Evolutionary conservation across 1,140 invertebrate genomes (phyloP).

Genomic region (Protaetia brevitarsis): DNA sequence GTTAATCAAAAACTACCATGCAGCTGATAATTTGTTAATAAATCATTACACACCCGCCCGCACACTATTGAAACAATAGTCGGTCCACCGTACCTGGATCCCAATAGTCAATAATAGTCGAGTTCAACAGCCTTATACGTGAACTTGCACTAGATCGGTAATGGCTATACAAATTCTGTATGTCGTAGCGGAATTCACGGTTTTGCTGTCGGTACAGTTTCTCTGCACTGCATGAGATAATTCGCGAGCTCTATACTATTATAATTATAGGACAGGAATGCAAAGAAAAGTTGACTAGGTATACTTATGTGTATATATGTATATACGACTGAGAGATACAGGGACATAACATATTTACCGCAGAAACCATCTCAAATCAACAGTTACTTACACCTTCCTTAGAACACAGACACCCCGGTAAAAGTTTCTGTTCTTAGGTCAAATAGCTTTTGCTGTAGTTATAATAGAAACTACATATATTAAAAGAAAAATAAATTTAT

Average conservation of each 20-base stretch:
- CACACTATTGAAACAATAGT: conserved; percentile 26
- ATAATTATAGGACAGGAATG: no score
- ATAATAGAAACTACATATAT: no score
- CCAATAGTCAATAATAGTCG: conserved; percentile 24
- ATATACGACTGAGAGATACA: no score
- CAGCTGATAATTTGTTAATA: conserved; percentile 18
- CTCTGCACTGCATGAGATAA: not conserved
- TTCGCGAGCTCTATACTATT: not conserved
- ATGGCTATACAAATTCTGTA: conserved; percentile 14
- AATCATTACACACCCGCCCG: conserved; percentile 23
- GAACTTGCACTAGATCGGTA: conserved; percentile 26
- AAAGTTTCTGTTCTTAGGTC: no score
- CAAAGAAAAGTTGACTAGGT: not conserved
- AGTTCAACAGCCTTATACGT: conserved; percentile 29
- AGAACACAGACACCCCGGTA: no score
- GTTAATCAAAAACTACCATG: not conserved
- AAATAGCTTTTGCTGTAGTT: no score
- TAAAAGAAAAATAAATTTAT: no score
- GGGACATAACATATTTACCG: no score
- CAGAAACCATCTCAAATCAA: no score
- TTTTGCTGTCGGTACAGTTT: not conserved
- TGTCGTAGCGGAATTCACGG: not conserved
- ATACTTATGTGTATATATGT: no score
- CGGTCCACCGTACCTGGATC: conserved; percentile 24
- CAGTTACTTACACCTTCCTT: no score